A percentile compares a stretch with the other conserved stretches of the same genome.
These are phyloP conservation scores for Eclectus roratus DNA, from an alignment of 2,113 vertebrate genomes.

Conservation along the genomic window DNA sequence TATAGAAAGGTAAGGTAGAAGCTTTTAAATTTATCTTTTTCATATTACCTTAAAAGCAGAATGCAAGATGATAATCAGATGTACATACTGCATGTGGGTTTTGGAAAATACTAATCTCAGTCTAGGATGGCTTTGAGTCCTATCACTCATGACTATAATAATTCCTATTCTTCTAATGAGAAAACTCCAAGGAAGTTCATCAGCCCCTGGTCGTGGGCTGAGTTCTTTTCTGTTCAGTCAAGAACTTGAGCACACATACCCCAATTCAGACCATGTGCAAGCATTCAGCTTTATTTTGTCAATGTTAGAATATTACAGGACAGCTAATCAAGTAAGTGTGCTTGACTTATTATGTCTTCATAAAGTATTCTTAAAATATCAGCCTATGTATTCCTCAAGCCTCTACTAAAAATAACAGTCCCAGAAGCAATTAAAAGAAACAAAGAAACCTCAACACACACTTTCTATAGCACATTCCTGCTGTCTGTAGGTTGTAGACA, in stretches of 20 bases:
- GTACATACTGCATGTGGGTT: not conserved
- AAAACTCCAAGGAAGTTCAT: not conserved
- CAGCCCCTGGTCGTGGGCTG: not conserved
- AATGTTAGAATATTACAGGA: not conserved
- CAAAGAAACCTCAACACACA: not conserved
- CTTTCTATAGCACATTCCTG: not conserved
- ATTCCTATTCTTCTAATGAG: not conserved
- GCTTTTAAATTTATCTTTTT: not conserved
- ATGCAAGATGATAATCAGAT: not conserved
- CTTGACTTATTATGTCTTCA: not conserved
- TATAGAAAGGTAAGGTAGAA: not conserved
- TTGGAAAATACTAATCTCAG: not conserved
- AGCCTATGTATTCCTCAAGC: not conserved
- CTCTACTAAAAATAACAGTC: not conserved
- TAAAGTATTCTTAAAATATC: not conserved
- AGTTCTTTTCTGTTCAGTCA: not conserved
- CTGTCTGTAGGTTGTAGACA: not conserved
- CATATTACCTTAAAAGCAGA: not conserved
- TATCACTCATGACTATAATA: not conserved
- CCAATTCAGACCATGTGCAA: not conserved
- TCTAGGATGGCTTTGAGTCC: not conserved
- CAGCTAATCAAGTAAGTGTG: not conserved
- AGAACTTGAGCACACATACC: not conserved
- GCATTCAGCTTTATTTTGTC: not conserved
- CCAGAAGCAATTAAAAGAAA: not conserved